Base-by-base conservation (phyloP, 1,140 invertebrate genomes). In the Ceratosolen fusciceps region DNA sequence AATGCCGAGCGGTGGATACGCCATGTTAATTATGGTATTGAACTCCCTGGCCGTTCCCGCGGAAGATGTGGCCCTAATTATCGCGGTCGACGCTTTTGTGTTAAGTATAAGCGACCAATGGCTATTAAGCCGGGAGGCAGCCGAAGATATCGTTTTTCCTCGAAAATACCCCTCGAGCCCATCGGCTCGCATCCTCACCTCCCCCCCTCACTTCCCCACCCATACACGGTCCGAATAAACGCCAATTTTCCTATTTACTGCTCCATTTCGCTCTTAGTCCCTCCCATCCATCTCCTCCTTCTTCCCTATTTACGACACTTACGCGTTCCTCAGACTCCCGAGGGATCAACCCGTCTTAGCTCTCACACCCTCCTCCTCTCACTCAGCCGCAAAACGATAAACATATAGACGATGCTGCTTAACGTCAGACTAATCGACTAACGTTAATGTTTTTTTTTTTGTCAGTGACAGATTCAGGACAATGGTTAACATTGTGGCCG, bases 401-500 rank as follows among this genome's bases (percentile, higher is more conserved):
- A n/a, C n/a, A n/a, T n/a, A n/a, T n/a, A n/a, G n/a, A n/a, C n/a
- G n/a, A n/a, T n/a, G n/a, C n/a, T n/a, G n/a, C n/a, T n/a, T n/a
- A n/a, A n/a, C n/a, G n/a, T n/a, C n/a, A n/a, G n/a, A n/a, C n/a
- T n/a, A n/a, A n/a, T n/a, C n/a, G n/a, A n/a, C n/a, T n/a, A n/a
- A n/a, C n/a, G n/a, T n/a, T n/a, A n/a, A 21, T 72, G 34, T 31
- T 72, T 77, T 67, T 71, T 82, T 81, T 26, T 72, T 83, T 92
- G 92, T 34, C 88, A 99, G 97, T 79, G 98, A 98, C 90, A 95
- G 97, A 81, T 98, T 99, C 92, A 93, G 98, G 70, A 99, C 98
- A 54, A 96, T 97, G 81, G 97, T 99, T 82, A 99, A 99, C 88
- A 98, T 99, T 26, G 93, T 98, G 83, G 98, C 98, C 77, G 98